Evolutionary conservation across 2,113 vertebrate species (phyloP).

Genomic region (Poecilia latipinna): DNA sequence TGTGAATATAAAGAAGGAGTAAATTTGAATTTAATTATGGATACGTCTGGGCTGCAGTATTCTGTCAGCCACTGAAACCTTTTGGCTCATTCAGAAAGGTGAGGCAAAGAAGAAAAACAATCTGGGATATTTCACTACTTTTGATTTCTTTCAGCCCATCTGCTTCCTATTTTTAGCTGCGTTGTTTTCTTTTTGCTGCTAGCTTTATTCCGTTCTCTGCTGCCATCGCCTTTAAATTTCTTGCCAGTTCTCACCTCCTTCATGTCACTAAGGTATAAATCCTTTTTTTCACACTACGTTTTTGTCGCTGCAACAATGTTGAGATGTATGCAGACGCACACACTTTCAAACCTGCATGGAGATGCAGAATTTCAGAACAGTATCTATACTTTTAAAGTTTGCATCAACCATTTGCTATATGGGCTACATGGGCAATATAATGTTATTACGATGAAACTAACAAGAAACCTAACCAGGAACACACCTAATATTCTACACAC

Average conservation of each 20-base stretch:
- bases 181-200: conserved; percentile 34
- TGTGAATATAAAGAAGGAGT: not conserved
- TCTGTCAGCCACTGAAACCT: not conserved
- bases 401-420: conserved; percentile 56
- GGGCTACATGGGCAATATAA: conserved; percentile 40
- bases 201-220: conserved; percentile 20
- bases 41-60: not conserved
- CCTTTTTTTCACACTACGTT: not conserved
- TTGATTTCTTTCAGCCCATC: conserved; percentile 33
- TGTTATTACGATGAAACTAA: conserved; percentile 27
- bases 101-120: conserved; percentile 16
- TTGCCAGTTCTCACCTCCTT: conserved; percentile 20
- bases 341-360: not conserved
- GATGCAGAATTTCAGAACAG: conserved; percentile 8
- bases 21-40: not conserved
- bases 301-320: conserved; percentile 12
- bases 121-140: conserved; percentile 13
- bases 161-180: conserved; percentile 29
- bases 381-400: conserved; percentile 37
- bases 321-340: not conserved
- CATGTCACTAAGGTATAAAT: conserved; percentile 19
- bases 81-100: conserved; percentile 10
- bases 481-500: not conserved
- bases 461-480: conserved; percentile 27
- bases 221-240: conserved; percentile 31